A percentile compares a stretch with the other conserved stretches of the same genome.
Conservation (phyloP, 53 echinoderm and acorn worm genomes). For the Arbacia lixula region DNA sequence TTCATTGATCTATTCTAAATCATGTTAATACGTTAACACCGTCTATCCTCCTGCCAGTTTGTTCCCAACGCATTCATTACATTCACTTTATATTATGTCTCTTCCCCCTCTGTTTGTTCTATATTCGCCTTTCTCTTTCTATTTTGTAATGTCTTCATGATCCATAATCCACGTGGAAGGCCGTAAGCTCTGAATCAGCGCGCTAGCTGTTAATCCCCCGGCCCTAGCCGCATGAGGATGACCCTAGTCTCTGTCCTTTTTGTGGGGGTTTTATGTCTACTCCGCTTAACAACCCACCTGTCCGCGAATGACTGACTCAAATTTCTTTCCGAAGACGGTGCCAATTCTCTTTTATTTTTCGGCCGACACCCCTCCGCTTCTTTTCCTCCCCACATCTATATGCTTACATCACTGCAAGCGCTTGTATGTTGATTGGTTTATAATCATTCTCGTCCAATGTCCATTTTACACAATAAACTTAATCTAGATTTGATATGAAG, state of each 20-base stretch:
- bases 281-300: conserved; percentile 27
- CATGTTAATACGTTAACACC: not conserved
- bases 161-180: conserved; percentile 39
- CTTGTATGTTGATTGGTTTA: too few species aligned
- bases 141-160: not conserved
- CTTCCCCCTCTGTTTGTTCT: not conserved
- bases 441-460: too few species aligned
- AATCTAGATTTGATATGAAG: too few species aligned
- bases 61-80: not conserved
- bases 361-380: too few species aligned
- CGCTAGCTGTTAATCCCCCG: conserved; percentile 17
- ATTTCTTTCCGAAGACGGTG: conserved; percentile 17
- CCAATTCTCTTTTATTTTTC: conserved; percentile 28
- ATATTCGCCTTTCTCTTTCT: not conserved
- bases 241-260: conserved; percentile 40
- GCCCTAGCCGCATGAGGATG: not conserved
- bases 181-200: conserved; percentile 28
- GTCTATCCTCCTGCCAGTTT: not conserved
- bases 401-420: too few species aligned
- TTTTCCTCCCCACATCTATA: too few species aligned
- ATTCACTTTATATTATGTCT: not conserved
- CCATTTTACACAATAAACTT: too few species aligned
- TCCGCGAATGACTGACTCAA: conserved; percentile 41
- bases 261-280: not conserved
- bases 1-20: too few species aligned